Evolutionary conservation across 1,140 invertebrate genomes (phyloP), one percentile per base, ranked within the genome.

Genomic region (Paraescarpia echinospica): DNA sequence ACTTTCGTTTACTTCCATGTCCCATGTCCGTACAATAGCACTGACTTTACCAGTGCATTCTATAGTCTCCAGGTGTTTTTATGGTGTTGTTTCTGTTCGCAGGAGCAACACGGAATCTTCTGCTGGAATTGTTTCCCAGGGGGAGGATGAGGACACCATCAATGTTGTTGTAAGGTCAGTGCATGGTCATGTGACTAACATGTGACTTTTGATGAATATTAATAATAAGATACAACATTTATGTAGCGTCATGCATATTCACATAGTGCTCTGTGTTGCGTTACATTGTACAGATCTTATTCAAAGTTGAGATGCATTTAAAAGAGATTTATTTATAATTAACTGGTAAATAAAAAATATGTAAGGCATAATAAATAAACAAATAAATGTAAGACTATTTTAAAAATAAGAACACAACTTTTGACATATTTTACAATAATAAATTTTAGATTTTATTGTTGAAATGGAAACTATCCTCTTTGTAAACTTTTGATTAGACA

Each of bases 161-260:
- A 91, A 91, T 34, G 91, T 91, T 14, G 91, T 91, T 48, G 91
- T 91, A 22, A 91, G 91, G 91, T 91, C 34, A 35, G 91, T 59
- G 41, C 41, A 90, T 18, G 18, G 35, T 90, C 90, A 90, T 41
- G 34, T 89, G 89, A 89, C 89, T 34, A 89, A 89, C 89, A 89
- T 41, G 89, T 89, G 89, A 33, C 89, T 33, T 33, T 33, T 4
- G 18, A 33, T 33, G 18, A 33, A 5, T 89, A 33, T 33, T 34
- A 33, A 33, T 89, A 33, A 14, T 89, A 34, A 33, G 2, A 34
- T 4, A 89, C 4, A 4, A 89, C 89, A 33, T 34, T 89, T 89
- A 33, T 14, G 4, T 34, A 34, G 4, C 9, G 89, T 14, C 9
- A 14, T 89, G 89, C 89, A 33, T 14, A n/a, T n/a, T n/a, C n/a